Base-by-base conservation (phyloP, 2,797 vertebrate genomes). In the Nannoperca obscura region DNA sequence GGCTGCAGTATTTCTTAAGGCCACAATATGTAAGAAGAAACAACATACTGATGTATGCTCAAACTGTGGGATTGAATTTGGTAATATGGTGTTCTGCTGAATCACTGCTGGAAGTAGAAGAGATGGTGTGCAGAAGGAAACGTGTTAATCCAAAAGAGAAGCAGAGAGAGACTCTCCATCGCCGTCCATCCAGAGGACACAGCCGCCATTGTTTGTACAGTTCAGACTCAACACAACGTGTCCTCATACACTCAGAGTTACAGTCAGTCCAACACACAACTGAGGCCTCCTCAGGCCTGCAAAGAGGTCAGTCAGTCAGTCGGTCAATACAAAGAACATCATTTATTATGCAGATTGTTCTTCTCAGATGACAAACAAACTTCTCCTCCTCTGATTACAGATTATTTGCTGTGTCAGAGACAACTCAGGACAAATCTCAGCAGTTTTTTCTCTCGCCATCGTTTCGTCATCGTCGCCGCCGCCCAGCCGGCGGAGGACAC, bases 381-480 rank as follows among this genome's bases (percentile, higher is more conserved):
- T 24, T 24, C 40, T 40, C 30, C 15, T 9, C 6, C 15, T 53
- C 11, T 40, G 27, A 20, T 5, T 12, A 3, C 63, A 32, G 15
- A 68, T 55, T 12, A 62, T 77, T 66, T 78, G 86, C 87, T 76
- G 78, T 42, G 58, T 90, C 85, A 85, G 5, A 27, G 24, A 27
- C 24, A 27, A 3, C 59, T 85, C 68, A 22, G 50, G 60, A 36
- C 76, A 72, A 36, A 69, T 44, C 85, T 80, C 84, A 77, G 79
- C 84, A 70, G 74, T 10, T 80, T 76, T 49, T 76, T 46, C 79
- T 83, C 79, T 90, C 81, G 49, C 84, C 84, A 86, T 76, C 49
- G 73, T 87, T 85, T 92, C 83, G 83, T 92, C 93, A 84, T 76
- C 85, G 63, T 62, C 40, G 63, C 67, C 67, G 42, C 73, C 62